These are phyloP conservation scores for Cyanoderma ruficeps DNA, from an alignment of 2,113 vertebrate species.

Conservation along the genomic window DNA sequence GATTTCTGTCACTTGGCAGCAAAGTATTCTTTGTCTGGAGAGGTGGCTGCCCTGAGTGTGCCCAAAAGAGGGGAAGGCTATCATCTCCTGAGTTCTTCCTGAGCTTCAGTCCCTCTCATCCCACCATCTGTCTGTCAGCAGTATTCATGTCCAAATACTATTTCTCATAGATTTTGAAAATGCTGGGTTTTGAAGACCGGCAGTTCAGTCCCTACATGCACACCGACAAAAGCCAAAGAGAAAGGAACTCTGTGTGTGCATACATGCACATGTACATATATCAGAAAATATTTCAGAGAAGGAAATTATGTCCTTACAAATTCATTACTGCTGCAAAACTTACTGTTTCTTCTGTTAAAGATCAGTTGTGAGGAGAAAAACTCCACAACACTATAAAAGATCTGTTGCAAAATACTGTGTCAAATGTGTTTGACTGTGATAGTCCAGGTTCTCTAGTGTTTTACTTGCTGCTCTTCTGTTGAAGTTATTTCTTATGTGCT, in stretches of 20 bases:
- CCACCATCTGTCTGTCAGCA: conserved; percentile 18
- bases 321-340: background rate
- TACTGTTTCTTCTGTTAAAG: background rate
- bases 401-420: background rate
- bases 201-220: background rate
- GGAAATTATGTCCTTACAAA: background rate
- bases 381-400: background rate
- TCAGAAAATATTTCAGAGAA: background rate
- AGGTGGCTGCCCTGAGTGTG: background rate
- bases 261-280: accelerated
- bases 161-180: conserved; percentile 1
- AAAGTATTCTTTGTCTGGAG: background rate
- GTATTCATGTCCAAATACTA: background rate
- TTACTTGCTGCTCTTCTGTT: background rate
- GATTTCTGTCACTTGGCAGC: conserved; percentile 31
- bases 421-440: background rate
- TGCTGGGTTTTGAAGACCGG: background rate
- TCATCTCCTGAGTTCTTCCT: background rate
- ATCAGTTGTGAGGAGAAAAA: background rate
- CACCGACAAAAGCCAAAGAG: background rate
- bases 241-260: background rate
- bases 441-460: background rate
- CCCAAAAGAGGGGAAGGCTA: background rate
- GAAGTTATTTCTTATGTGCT: background rate
- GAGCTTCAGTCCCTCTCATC: background rate